These are phyloP conservation scores for Eulithis prunata DNA, from an alignment of 2,888 invertebrate species.

Conservation along the genomic window DNA sequence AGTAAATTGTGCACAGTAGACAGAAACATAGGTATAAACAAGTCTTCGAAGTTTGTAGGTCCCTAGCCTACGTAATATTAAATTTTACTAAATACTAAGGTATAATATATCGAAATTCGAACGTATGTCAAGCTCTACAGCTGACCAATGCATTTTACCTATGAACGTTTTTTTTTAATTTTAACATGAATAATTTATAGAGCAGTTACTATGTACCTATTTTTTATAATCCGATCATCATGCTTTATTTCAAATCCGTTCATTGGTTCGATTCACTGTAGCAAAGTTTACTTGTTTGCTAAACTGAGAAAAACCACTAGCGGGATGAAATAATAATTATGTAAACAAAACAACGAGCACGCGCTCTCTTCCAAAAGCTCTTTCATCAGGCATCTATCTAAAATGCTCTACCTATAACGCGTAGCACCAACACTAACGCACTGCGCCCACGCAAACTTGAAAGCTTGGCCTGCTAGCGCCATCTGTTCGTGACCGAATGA, in stretches of 20 bases:
- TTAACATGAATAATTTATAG: too few relatives aligned
- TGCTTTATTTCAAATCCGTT: too few relatives aligned
- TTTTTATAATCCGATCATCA: too few relatives aligned
- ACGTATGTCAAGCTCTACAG: too few relatives aligned
- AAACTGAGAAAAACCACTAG: constrained; percentile 18
- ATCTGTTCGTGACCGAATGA: constrained; percentile 51
- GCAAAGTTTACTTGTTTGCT: background rate
- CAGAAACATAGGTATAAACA: background rate
- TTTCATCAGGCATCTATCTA: constrained; percentile 16
- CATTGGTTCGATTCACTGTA: background rate
- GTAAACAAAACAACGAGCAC: constrained; percentile 29
- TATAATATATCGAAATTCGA: too few relatives aligned
- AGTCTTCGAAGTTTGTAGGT: background rate
- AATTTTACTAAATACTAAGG: background rate
- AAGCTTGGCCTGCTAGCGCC: constrained; percentile 55
- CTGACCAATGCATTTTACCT: too few relatives aligned
- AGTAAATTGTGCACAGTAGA: background rate
- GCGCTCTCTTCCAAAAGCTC: constrained; percentile 26
- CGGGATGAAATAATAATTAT: constrained; percentile 19
- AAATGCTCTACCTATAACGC: constrained; percentile 4
- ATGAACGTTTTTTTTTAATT: too few relatives aligned
- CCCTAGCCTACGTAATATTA: background rate
- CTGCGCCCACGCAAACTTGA: constrained; percentile 46
- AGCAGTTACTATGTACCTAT: too few relatives aligned
- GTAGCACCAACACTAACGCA: constrained; percentile 20